phyloP scores from a whole-genome alignment of 2,797 vertebrate species.

The Heteromormyrus szaboi region DNA sequence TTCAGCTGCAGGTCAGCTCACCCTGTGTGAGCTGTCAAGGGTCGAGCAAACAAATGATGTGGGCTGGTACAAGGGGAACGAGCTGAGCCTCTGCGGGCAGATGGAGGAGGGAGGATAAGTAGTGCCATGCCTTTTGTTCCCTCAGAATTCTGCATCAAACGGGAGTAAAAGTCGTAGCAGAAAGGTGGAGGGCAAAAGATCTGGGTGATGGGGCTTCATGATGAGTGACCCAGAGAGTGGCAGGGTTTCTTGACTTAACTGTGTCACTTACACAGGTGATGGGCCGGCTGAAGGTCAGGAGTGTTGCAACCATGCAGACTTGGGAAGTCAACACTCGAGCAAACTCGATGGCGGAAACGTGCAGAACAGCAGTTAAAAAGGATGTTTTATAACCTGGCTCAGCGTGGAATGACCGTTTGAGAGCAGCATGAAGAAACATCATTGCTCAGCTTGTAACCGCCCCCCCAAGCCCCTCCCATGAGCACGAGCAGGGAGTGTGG shows the following conservation, averaged over 20 bases:
- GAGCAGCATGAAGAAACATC: neutral
- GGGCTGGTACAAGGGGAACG: neutral
- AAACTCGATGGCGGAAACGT: neutral
- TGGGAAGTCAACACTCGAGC: too few species aligned
- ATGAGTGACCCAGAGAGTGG: neutral
- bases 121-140: neutral
- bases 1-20: neutral
- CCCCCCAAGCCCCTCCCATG: neutral
- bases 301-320: neutral
- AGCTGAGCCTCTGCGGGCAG: neutral
- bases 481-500: neutral
- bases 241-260: neutral
- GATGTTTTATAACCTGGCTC: conserved; percentile 9
- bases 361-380: neutral
- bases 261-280: neutral
- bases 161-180: neutral
- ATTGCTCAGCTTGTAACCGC: neutral
- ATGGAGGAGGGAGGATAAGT: neutral
- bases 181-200: neutral
- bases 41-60: neutral
- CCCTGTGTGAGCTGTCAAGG: neutral
- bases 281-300: neutral
- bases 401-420: neutral
- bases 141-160: neutral
- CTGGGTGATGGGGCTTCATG: neutral